Base-by-base conservation (phyloP, 2,113 vertebrate species). In the Heptranchias perlo region DNA sequence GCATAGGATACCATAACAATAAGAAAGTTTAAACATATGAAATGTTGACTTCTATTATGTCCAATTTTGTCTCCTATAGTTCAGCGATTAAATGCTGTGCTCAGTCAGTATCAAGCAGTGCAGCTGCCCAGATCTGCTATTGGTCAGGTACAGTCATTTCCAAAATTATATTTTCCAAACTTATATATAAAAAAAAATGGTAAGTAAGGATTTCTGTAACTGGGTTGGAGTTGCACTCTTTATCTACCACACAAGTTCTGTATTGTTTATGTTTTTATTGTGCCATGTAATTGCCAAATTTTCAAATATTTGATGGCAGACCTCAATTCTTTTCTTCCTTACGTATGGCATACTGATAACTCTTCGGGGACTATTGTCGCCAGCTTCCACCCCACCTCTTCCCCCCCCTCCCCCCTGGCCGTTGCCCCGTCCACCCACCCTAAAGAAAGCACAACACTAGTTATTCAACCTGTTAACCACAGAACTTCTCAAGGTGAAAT, bases 141-240 rank as follows among this genome's bases (percentile, higher is more conserved):
- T 94, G 25, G 97, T 58, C 98, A 98, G 98, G 98, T 99, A 98
- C 76, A 31, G 47, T 95, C 14, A 69, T 67, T 69, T 95, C 23
- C 65, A 73, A 69, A 69, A 52, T 95, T 67, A 35, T 52, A 52
- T 49, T 95, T 95, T 65, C 62, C 44, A 95, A 39, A 64, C n/a
- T n/a, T n/a, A n/a, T n/a, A n/a, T n/a, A n/a, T n/a, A n/a, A n/a
- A n/a, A n/a, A n/a, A n/a, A 18, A 82, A 18, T 82, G 78, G 0
- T 23, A 21, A 16, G 44, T 14, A 39, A 47, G 39, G 18, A 82
- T 82, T 82, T 47, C 16, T 82, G 16, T 44, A 47, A 18, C n/a
- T 1, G 39, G 39, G 5, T 82, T 82, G 16, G 78, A 44, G 23
- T 82, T 82, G 39, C 39, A 82, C 18, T 44, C 76, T 5, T 82